Conservation (phyloP, 2,113 vertebrate species). For the Peromyscus leucopus region DNA sequence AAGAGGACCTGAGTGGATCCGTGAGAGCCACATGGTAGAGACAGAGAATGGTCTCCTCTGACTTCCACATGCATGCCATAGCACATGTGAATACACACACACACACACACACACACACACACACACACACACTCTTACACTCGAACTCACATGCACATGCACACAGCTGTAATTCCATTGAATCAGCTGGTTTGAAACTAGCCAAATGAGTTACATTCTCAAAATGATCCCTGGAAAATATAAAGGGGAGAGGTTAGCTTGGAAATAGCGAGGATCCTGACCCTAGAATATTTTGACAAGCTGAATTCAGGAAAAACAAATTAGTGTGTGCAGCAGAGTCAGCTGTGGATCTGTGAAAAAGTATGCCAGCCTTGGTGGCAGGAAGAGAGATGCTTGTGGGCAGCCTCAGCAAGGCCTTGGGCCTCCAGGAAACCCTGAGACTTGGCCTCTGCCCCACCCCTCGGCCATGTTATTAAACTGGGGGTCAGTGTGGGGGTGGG, state of each 20-base stretch:
- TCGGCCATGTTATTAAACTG: background rate
- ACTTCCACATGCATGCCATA: background rate
- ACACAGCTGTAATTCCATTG: background rate
- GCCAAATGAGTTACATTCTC: constrained; percentile 7
- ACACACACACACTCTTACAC: background rate
- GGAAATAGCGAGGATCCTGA: constrained; percentile 66
- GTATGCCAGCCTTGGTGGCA: constrained; percentile 59
- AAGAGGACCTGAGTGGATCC: background rate
- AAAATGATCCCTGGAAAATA: constrained; percentile 49
- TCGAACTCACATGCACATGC: background rate
- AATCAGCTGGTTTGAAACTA: constrained; percentile 48
- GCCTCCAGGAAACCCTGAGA: constrained; percentile 56
- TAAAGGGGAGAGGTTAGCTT: constrained; percentile 57
- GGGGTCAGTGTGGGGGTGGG: fast-evolving
- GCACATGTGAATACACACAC: background rate
- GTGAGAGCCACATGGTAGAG: background rate
- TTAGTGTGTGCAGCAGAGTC: constrained; percentile 59
- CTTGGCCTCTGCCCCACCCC: constrained; percentile 57
- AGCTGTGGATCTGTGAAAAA: constrained; percentile 60
- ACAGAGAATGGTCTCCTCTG: background rate
- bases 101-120: background rate
- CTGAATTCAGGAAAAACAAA: constrained; percentile 73
- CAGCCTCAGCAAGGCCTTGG: background rate
- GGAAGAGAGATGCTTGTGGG: constrained; percentile 51
- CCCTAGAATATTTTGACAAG: constrained; percentile 70